Evolutionary conservation across 2,888 invertebrate genomes (phyloP).

Genomic region (Frankliniella fusca): DNA sequence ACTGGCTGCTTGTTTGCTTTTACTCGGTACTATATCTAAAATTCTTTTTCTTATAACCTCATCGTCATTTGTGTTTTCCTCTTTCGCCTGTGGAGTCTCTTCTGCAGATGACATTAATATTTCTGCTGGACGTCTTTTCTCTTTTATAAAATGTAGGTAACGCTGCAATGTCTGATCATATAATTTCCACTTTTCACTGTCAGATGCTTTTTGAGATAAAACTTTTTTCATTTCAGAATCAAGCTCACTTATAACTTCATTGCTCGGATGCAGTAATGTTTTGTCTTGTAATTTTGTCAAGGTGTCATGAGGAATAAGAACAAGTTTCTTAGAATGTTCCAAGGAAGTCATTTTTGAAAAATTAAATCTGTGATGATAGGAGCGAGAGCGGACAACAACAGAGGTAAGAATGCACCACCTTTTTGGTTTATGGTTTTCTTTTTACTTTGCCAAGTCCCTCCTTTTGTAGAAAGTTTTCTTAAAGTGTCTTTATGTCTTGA

Average conservation of each 20-base stretch:
- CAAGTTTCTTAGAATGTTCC: background rate
- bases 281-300: too few relatives aligned
- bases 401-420: background rate
- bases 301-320: background rate
- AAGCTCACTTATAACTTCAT: background rate
- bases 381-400: background rate
- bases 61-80: background rate
- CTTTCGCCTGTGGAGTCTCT: background rate
- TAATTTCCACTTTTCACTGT: background rate
- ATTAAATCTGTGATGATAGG: background rate
- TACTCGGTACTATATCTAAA: background rate
- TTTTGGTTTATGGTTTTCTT: background rate
- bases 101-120: background rate
- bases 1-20: background rate
- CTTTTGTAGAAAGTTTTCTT: background rate
- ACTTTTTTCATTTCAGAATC: background rate
- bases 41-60: background rate
- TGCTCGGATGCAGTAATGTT: too few relatives aligned
- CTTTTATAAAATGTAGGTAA: background rate
- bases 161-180: background rate
- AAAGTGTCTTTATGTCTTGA: background rate
- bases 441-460: background rate
- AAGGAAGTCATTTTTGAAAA: background rate
- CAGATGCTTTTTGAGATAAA: background rate
- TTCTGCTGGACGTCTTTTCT: background rate